Evolutionary conservation across 2,888 invertebrate genomes (phyloP), one percentile per base, ranked within the genome.

Genomic region (Gymnoscelis rufifasciata): DNA sequence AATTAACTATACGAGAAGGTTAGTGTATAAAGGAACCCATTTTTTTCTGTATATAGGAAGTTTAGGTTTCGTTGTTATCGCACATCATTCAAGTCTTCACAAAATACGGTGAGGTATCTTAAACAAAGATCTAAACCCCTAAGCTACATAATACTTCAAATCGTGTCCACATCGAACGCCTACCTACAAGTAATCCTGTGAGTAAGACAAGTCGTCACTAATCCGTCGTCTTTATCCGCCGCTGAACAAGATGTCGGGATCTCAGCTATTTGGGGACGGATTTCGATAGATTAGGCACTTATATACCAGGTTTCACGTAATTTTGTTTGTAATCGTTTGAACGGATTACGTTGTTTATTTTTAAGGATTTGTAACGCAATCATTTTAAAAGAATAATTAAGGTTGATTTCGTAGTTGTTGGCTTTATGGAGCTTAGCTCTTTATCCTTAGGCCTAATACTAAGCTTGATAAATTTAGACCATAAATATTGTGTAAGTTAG

Each of bases 141-240:
- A 31, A 7, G 13, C n/a, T 10, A 13, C 6, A 8, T 14, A 33
- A 15, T 15, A 14, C n/a, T 15, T 14, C 31, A 35, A 30, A 41
- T 44, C 35, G 29, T 33, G 28, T 26, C 24, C n/a, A 8, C 14
- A 41, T 35, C 19, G 12, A n/a, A 28, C 11, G 33, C 68, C 66
- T 70, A 68, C 60, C 7, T 23, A 55, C 60, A 3, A 2, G 61
- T 75, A 74, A 76, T 64, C 70, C 57, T 65, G 69, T 77, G 73
- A 78, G 74, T 71, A 77, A 78, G 79, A 78, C 78, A 73, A 76
- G 77, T 72, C 74, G 70, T 51, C 54, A 42, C 55, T 77, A 78
- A 78, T 75, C 78, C 72, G 52, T 49, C 60, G 69, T 67, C 70
- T 65, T 67, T 74, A 72, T 71, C 62, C 61, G 62, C 64, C 67